phyloP scores from a whole-genome alignment of 2,888 invertebrate species.

The Parnassius apollo region DNA sequence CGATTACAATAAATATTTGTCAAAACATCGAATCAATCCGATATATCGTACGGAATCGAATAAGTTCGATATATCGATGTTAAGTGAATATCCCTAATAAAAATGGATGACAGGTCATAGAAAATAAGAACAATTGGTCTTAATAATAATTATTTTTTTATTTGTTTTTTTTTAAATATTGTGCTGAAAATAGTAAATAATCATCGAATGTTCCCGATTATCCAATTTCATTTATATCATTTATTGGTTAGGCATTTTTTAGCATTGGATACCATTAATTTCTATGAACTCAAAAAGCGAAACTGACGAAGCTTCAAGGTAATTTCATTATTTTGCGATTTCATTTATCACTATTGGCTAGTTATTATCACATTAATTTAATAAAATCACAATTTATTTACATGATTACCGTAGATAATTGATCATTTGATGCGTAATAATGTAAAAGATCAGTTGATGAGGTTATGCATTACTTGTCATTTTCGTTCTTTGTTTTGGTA shows the following conservation, averaged over 20 bases:
- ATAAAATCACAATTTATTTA: constrained; percentile 19
- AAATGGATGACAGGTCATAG: constrained; percentile 67
- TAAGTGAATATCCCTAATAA: constrained; percentile 22
- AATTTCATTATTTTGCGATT: constrained; percentile 48
- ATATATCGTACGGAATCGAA: too few relatives aligned
- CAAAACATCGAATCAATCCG: constrained; percentile 19
- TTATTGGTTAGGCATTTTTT: constrained; percentile 52
- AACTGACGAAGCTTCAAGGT: constrained; percentile 82
- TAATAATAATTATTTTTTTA: constrained; percentile 45
- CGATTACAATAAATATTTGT: constrained; percentile 22
- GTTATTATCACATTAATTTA: neutral
- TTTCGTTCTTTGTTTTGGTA: constrained; percentile 65
- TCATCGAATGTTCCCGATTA: constrained; percentile 48
- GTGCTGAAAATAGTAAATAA: constrained; percentile 31
- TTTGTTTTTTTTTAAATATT: constrained; percentile 49
- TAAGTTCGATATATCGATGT: too few relatives aligned
- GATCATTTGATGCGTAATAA: constrained; percentile 23
- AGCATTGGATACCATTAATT: constrained; percentile 60
- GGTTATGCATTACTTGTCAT: constrained; percentile 73
- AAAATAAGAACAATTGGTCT: constrained; percentile 55
- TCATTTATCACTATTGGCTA: constrained; percentile 2
- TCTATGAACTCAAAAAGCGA: constrained; percentile 81
- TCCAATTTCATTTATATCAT: constrained; percentile 53
- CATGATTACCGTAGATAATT: neutral
- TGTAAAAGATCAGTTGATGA: constrained; percentile 42